Evolutionary conservation across 2,113 vertebrate genomes (phyloP).

Genomic region (Burhinus bistriatus): DNA sequence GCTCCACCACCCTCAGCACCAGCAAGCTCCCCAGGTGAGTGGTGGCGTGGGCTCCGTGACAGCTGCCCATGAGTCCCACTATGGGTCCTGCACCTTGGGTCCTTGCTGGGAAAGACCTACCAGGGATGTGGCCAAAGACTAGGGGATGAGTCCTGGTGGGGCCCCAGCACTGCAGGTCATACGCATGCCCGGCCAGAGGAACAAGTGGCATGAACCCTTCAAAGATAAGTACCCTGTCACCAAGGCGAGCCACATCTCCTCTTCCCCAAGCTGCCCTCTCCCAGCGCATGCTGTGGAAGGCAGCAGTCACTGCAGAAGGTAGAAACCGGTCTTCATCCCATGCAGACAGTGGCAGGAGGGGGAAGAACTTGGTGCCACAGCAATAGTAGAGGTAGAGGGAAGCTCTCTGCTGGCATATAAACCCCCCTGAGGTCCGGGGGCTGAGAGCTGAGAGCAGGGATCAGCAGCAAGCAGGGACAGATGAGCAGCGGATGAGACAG

Average conservation of each 20-base stretch:
- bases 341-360: neutral
- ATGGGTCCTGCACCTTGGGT: neutral
- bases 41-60: fast-evolving
- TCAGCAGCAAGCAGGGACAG: neutral
- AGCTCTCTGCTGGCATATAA: neutral
- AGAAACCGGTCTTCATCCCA: neutral
- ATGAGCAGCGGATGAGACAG: fast-evolving
- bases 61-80: fast-evolving
- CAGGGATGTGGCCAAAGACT: neutral
- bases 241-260: neutral
- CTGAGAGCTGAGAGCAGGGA: neutral
- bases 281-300: neutral
- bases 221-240: neutral
- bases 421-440: neutral
- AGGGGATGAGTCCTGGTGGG: too few species aligned
- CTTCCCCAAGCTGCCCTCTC: neutral
- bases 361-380: neutral
- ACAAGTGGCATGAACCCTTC: neutral
- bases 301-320: neutral
- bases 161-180: neutral
- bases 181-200: neutral
- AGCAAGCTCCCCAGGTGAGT: fast-evolving
- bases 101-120: neutral
- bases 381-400: neutral
- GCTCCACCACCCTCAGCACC: neutral